Base-by-base conservation (phyloP, 2,888 invertebrate genomes). In the Yponomeuta evonymella region DNA sequence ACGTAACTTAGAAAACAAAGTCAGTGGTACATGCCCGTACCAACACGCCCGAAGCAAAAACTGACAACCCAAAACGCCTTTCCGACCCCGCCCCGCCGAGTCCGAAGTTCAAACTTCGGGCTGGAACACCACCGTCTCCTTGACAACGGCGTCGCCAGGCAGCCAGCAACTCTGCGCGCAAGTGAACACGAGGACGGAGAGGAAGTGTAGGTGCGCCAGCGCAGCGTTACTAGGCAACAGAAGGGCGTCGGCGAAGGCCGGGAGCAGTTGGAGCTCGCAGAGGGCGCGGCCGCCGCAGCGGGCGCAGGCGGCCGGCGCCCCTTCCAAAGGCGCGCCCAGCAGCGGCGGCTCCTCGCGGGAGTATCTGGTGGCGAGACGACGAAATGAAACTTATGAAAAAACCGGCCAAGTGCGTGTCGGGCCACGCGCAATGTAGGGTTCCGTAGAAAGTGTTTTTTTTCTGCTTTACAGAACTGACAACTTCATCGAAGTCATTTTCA, bases 151-250 rank as follows among this genome's bases (percentile, higher is more conserved):
- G 76, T 95, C 95, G 4, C 94, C 93, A 0, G 94, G 90, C 71
- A 94, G 94, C 98, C 98, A 98, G 86, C 98, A 98, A 81, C 97
- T 97, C 78, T 94, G 94, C 63, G 94, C 90, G 83, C 98, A 98
- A 1, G 97, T 96, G 82, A 95, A 98, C 23, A 98, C 89, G 15
- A 97, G 88, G 2, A 97, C 95, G n/a, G 97, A 97, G 10, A 98
- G 96, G 83, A 96, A 98, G 85, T 98, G 98, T 64, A 97, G 86
- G 74, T 94, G 93, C 8, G 92, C 77, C 11, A 93, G 85, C 30
- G 92, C 86, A 2, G 85, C 79, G 73, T 93, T 93, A 51, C 86
- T 91, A 12, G 93, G 93, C 29, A 89, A 84, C 69, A 97, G 90
- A 58, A 97, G 87, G 71, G 95, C 94, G 30, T 95, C 94, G 71